Percentiles rank a stretch among this genome's conserved stretches.
Conservation (phyloP, 2,888 invertebrate genomes). For the Osedax frankpressi region DNA sequence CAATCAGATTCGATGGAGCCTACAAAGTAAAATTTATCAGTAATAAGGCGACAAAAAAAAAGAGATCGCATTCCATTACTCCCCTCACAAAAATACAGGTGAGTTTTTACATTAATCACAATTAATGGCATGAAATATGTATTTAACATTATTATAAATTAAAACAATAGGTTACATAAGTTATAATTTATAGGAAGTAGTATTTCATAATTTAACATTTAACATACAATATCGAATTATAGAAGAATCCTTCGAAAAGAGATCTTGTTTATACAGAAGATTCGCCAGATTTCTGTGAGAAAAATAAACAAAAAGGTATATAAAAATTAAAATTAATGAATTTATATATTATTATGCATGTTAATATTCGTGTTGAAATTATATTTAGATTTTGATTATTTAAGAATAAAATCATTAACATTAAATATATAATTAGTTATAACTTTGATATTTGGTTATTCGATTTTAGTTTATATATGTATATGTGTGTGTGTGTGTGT, state of each 20-base stretch:
- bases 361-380: too few species aligned
- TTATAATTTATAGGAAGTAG: too few species aligned
- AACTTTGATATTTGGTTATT: too few species aligned
- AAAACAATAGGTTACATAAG: background rate
- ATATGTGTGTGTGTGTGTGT: too few species aligned
- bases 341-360: too few species aligned
- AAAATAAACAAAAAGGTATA: constrained; percentile 48
- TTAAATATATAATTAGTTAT: too few species aligned
- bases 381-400: too few species aligned
- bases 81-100: background rate
- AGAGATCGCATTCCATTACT: background rate
- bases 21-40: background rate
- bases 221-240: constrained; percentile 45
- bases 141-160: background rate
- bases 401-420: too few species aligned
- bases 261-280: constrained; percentile 78
- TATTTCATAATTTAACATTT: background rate
- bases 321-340: too few species aligned
- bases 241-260: constrained; percentile 62
- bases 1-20: background rate
- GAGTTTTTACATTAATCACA: background rate
- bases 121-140: background rate
- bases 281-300: constrained; percentile 80
- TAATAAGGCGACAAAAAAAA: background rate
- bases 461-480: too few species aligned